phyloP scores from a whole-genome alignment of 2,113 vertebrate genomes.

The Brienomyrus longianalis region DNA sequence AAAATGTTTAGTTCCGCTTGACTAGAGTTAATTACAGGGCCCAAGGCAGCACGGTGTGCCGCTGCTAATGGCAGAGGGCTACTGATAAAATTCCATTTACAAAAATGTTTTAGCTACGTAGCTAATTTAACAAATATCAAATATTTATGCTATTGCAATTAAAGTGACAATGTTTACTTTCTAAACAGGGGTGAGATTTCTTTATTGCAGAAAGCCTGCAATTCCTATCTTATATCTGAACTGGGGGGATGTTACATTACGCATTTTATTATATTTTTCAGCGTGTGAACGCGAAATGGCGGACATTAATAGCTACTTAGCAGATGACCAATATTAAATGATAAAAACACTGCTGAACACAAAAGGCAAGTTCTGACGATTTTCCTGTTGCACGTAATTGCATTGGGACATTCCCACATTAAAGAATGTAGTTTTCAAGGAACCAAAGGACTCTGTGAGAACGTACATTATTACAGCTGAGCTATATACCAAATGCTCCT shows the following conservation, averaged over 20 bases:
- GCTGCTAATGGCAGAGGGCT: conserved; percentile 88
- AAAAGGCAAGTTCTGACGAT: neutral
- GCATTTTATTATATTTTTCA: neutral
- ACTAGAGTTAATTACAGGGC: conserved; percentile 94
- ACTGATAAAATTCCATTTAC: conserved; percentile 91
- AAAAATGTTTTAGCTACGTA: conserved; percentile 83
- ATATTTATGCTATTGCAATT: conserved; percentile 87
- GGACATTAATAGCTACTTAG: neutral
- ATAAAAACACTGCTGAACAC: neutral
- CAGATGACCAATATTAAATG: neutral
- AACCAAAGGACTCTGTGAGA: neutral
- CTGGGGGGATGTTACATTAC: neutral
- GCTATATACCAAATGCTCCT: neutral
- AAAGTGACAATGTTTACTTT: conserved; percentile 68
- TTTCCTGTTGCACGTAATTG: neutral
- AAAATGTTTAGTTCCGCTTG: conserved; percentile 97
- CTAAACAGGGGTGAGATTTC: conserved; percentile 17
- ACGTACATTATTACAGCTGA: too few relatives aligned
- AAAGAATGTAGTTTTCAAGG: neutral
- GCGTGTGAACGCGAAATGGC: neutral
- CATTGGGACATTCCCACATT: neutral
- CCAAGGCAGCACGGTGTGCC: conserved; percentile 74
- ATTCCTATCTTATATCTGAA: conserved; percentile 22
- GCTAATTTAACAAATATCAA: conserved; percentile 95
- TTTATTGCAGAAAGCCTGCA: conserved; percentile 5